phyloP scores from a whole-genome alignment of 2,797 vertebrate genomes.

The Poecile montanus region DNA sequence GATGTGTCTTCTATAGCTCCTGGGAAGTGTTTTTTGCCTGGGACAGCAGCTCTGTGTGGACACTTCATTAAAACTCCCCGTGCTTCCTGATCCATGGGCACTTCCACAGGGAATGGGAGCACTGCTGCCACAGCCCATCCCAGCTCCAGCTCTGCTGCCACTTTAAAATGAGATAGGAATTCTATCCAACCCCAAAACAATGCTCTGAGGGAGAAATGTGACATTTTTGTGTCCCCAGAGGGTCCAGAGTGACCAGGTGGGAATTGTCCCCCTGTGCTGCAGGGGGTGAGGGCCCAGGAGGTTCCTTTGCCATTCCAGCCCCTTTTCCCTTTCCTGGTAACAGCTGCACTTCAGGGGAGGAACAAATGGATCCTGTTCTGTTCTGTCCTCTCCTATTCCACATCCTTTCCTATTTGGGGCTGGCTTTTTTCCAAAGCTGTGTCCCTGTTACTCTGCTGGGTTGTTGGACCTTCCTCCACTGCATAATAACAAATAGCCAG shows the following conservation, averaged over 20 bases:
- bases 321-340: neutral
- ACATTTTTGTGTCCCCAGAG: neutral
- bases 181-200: neutral
- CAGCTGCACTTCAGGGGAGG: neutral
- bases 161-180: neutral
- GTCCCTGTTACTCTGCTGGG: neutral
- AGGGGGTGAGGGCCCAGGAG: neutral
- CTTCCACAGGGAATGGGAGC: neutral
- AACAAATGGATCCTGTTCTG: neutral
- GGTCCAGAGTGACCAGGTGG: neutral
- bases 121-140: neutral
- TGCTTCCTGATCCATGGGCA: neutral
- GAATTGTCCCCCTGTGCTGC: neutral
- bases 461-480: neutral
- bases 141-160: neutral
- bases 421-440: neutral
- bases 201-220: neutral
- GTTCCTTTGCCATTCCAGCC: neutral
- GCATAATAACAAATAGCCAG: neutral
- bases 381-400: neutral
- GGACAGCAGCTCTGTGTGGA: neutral
- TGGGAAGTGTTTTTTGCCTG: neutral
- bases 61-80: neutral
- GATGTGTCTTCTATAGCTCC: conserved; percentile 14
- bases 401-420: neutral